These are phyloP conservation scores for Molorchus minor DNA, from an alignment of 2,888 invertebrate genomes.

Conservation along the genomic window DNA sequence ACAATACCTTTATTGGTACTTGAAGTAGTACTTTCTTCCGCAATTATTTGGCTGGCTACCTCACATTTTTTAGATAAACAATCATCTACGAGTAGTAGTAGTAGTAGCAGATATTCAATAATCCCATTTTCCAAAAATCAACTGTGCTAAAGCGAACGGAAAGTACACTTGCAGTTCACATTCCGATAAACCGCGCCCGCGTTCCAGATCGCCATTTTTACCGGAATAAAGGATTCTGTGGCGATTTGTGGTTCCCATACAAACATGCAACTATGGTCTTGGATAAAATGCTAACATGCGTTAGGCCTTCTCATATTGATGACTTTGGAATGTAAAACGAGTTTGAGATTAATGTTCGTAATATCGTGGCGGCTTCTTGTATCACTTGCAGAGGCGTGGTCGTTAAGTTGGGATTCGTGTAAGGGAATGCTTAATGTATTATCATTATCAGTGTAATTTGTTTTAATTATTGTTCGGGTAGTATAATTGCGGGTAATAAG, in stretches of 20 bases:
- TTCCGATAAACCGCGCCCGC: slow-evolving; percentile 36
- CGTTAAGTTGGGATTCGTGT: too few species aligned
- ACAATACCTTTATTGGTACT: too few species aligned
- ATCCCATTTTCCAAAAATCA: background rate
- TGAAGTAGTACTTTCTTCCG: too few species aligned
- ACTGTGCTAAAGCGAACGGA: slow-evolving; percentile 22
- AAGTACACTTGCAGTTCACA: slow-evolving; percentile 34
- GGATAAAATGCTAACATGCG: slow-evolving; percentile 33
- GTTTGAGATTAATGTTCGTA: slow-evolving; percentile 16
- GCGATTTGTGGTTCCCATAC: slow-evolving; percentile 37
- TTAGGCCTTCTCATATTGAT: slow-evolving; percentile 15
- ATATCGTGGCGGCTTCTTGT: slow-evolving; percentile 6
- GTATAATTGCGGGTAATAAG: too few species aligned
- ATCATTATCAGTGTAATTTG: too few species aligned
- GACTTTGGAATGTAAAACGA: slow-evolving; percentile 12
- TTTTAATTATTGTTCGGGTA: too few species aligned
- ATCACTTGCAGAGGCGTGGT: slow-evolving; percentile 10
- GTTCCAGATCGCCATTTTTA: slow-evolving; percentile 34
- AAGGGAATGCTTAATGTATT: too few species aligned
- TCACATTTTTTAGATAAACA: too few species aligned
- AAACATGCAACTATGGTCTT: slow-evolving; percentile 35
- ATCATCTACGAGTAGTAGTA: too few species aligned
- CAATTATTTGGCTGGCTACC: too few species aligned
- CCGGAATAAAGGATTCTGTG: slow-evolving; percentile 34
- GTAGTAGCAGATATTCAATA: too few species aligned